Evolutionary conservation across 2,797 vertebrate genomes (phyloP), one percentile per base, ranked within the genome.

Genomic region (Channa striata): DNA sequence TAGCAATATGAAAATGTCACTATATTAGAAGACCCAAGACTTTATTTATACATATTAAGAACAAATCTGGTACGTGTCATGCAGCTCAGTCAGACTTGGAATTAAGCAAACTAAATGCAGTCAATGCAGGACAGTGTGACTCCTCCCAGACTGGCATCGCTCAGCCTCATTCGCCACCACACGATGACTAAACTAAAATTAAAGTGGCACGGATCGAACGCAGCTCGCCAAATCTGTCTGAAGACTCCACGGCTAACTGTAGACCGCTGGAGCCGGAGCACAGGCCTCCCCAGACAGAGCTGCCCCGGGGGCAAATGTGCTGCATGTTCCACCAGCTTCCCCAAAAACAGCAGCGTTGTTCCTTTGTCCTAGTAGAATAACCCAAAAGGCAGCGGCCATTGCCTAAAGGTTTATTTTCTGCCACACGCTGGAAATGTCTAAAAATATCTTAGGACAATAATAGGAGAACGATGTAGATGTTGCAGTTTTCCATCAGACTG

Each of bases 181-280:
- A 80, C 36, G 59, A 81, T 81, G 80, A 81, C 85, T 83, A 70
- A 80, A 71, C 81, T 70, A 57, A 83, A 87, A 89, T 83, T 81
- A 90, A 66, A 87, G 78, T 80, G 78, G 81, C 77, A 68, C 68
- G 58, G 87, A 89, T 91, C 82, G 66, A 76, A 80, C 72, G 78
- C 78, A 83, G 73, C 74, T 74, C 76, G 16, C 80, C 82, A 86
- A 89, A 88, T 82, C 78, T 81, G 77, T 87, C 65, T 83, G 83
- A 80, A 74, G 80, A 80, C 80, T 85, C 77, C 78, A 64, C 53
- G 19, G 36, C 81, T 71, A 66, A 72, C 68, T 62, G 67, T 59
- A 87, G 84, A 91, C 88, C 82, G 39, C 87, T 86, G 87, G 89
- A 91, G 91, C 86, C 89, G 49, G 74, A 84, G 80, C 8, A 46